Evolutionary conservation across 2,113 vertebrate species (phyloP), one percentile per base, ranked within the genome.

Genomic region (Thalassoma bifasciatum): DNA sequence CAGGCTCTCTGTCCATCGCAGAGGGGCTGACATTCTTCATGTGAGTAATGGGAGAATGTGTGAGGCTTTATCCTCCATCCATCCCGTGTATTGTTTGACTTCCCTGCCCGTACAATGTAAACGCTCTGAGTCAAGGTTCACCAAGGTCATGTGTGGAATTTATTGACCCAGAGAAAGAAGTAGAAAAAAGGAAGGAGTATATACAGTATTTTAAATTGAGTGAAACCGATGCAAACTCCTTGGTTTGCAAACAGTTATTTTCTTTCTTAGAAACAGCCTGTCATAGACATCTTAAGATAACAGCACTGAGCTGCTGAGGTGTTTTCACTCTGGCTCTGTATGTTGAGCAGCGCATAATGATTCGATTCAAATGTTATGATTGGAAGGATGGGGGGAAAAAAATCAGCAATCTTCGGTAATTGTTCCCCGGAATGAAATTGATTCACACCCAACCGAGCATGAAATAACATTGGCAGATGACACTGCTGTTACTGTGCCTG

Each of bases 401-500:
- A 88, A 85, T 77, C 80, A 86, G 87, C 84, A 92, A 93, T 91
- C 87, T 93, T 91, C 83, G 89, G 90, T 94, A 94, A 94, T 95
- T 94, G 92, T 92, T 94, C 86, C 88, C 86, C 63, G 86, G 90
- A 93, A 93, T 93, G 90, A 94, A 94, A 95, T 91, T 93, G 93
- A 95, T 94, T 94, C 92, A 92, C 92, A 92, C 88, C 88, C 89
- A 93, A 85, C 88, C 67, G 88, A 94, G 93, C 93, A 87, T 95
- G 92, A 94, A 94, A 94, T 94, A 92, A 93, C 91, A 92, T 88
- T 93, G 92, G 92, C 92, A 93, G 93, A 94, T 94, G 91, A 93
- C 92, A 93, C 86, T 89, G 91, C 88, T 90, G 90, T 87, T 89
- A 92, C 90, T 84, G 88, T 85, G 89, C 82, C 86, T 88, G 86